Conservation (phyloP, 2,888 invertebrate species). For the Catocala fraxini region DNA sequence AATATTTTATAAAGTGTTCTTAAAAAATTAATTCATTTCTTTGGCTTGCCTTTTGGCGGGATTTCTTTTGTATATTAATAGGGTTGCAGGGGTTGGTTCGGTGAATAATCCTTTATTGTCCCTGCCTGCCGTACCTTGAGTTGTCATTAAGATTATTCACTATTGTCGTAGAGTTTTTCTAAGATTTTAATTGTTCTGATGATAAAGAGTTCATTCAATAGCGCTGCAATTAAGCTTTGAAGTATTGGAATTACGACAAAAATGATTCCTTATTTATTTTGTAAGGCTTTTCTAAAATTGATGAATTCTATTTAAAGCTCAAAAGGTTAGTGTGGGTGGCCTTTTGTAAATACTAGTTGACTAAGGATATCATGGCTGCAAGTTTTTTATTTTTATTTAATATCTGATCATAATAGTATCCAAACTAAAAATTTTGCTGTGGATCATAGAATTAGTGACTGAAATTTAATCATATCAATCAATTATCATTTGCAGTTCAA, state of each 20-base stretch:
- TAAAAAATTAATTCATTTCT: neutral
- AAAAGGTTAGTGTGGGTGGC: too few species aligned
- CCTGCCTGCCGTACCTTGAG: neutral
- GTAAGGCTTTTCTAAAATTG: too few species aligned
- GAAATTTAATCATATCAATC: too few species aligned
- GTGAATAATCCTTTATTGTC: constrained; percentile 1
- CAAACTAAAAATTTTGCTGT: too few species aligned
- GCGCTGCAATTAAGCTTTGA: neutral
- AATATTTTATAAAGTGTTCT: neutral
- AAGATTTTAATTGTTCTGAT: neutral
- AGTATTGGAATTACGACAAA: neutral
- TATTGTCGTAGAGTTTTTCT: constrained; percentile 1
- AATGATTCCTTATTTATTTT: too few species aligned
- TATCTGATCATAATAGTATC: too few species aligned
- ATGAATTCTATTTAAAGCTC: too few species aligned
- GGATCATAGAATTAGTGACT: too few species aligned
- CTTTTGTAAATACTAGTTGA: too few species aligned
- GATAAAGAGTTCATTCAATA: neutral
- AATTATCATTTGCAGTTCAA: too few species aligned
- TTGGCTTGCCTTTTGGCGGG: neutral
- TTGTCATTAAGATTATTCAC: constrained; percentile 3
- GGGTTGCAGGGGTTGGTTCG: neutral
- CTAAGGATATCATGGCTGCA: too few species aligned
- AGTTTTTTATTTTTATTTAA: too few species aligned
- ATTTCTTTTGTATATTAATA: neutral